A percentile compares a stretch with the other conserved stretches of the same genome.
Conservation (phyloP, 2,888 invertebrate species). For the Apeira syringaria region DNA sequence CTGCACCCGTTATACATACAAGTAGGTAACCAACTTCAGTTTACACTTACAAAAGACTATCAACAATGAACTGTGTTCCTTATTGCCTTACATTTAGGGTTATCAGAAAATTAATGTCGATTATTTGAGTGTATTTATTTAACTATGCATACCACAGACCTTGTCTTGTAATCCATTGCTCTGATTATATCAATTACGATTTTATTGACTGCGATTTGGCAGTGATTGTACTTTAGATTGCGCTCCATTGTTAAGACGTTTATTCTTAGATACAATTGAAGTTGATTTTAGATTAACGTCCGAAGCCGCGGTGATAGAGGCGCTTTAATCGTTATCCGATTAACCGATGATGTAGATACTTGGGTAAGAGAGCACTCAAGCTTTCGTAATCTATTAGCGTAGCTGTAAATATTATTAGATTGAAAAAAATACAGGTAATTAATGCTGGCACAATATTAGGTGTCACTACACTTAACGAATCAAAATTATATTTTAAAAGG, state of each 20-base stretch:
- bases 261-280: constrained; percentile 20
- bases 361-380: constrained; percentile 10
- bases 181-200: constrained; percentile 60
- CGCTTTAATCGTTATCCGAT: constrained; percentile 19
- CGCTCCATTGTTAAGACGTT: constrained; percentile 16
- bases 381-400: no score
- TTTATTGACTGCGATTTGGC: constrained; percentile 48
- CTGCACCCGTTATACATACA: constrained; percentile 35
- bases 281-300: constrained; percentile 22
- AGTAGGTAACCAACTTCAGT: constrained; percentile 26
- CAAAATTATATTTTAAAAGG: no score
- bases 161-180: constrained; percentile 49
- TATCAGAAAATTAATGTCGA: not conserved
- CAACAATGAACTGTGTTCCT: constrained; percentile 11
- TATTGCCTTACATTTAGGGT: constrained; percentile 9
- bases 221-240: constrained; percentile 23
- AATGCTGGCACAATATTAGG: no score
- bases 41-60: constrained; percentile 17
- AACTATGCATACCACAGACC: constrained; percentile 30
- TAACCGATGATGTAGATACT: constrained; percentile 14
- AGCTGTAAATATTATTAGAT: no score
- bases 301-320: constrained; percentile 29
- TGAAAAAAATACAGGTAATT: no score
- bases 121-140: constrained; percentile 10
- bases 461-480: no score